Percentiles rank a stretch among this genome's conserved stretches.
These are phyloP conservation scores for Spatulosminthurus flaviceps DNA, from an alignment of 2,888 invertebrate genomes.

Conservation along the genomic window DNA sequence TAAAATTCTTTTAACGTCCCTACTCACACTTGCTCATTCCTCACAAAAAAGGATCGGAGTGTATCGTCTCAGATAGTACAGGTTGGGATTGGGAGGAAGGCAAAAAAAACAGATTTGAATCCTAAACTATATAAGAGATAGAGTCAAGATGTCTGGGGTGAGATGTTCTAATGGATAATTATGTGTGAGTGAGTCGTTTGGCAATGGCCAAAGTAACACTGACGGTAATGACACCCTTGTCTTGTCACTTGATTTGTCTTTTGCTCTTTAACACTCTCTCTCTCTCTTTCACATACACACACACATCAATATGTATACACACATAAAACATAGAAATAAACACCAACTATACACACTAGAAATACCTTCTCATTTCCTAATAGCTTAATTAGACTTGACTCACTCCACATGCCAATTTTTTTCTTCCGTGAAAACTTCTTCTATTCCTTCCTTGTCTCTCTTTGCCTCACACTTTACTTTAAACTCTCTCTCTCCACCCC, in stretches of 20 bases:
- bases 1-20: neutral
- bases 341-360: neutral
- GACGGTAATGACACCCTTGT: conserved; percentile 21
- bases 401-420: conserved; percentile 18
- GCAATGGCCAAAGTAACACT: neutral
- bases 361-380: neutral
- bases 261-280: neutral
- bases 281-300: neutral
- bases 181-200: neutral
- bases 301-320: neutral
- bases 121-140: no score
- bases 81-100: neutral
- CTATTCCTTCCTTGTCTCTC: neutral
- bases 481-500: neutral
- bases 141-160: neutral
- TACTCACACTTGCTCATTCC: neutral
- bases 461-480: neutral
- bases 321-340: neutral
- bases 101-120: neutral
- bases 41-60: neutral
- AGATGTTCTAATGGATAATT: neutral
- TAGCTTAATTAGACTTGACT: neutral
- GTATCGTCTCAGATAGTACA: neutral
- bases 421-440: neutral
- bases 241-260: conserved; percentile 18